Base-by-base conservation (phyloP, 2,888 invertebrate genomes). In the Polyommatus icarus region DNA sequence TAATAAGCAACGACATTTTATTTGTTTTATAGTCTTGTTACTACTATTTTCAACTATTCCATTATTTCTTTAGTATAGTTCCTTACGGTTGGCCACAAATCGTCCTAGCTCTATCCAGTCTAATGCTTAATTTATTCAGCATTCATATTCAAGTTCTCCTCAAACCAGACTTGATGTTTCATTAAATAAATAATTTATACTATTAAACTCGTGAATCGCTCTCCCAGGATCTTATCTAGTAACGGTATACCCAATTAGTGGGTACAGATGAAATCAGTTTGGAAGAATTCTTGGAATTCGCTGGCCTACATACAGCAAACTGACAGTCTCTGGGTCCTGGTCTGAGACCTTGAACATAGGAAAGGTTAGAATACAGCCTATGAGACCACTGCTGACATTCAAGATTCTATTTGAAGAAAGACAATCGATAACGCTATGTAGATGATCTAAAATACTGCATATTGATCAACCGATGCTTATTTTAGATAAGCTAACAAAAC, bases 201-300 rank as follows among this genome's bases (percentile, higher is more conserved):
- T 18, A 54, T 54, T 50, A 29, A 54, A 29, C 24, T 50, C 50
- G 20, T 88, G 88, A 87, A 87, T 87, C 89, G 89, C 87, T 87
- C 89, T 90, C 90, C 89, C 88, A 87, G 88, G 88, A 87, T 83
- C 86, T 87, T 87, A 88, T 87, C 84, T 85, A 85, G 80, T 84
- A 84, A 78, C 80, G 79, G 78, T 78, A 78, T 80, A 79, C 78
- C 81, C 81, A 82, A 82, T 82, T 82, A 81, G 80, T 77, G 80
- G 80, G 78, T 78, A 79, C 79, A 79, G 80, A 81, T 78, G 78
- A 78, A 90, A 89, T 89, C 88, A 87, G 87, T 86, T 83, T 79
- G 79, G 77, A 83, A 83, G 85, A 82, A 82, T 84, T 84, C 84
- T 83, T 83, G 80, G 85, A 87, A 89, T 87, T 87, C 85, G 86